Conservation (phyloP, 2,797 vertebrate genomes). For the Pseudochirops corinnae region DNA sequence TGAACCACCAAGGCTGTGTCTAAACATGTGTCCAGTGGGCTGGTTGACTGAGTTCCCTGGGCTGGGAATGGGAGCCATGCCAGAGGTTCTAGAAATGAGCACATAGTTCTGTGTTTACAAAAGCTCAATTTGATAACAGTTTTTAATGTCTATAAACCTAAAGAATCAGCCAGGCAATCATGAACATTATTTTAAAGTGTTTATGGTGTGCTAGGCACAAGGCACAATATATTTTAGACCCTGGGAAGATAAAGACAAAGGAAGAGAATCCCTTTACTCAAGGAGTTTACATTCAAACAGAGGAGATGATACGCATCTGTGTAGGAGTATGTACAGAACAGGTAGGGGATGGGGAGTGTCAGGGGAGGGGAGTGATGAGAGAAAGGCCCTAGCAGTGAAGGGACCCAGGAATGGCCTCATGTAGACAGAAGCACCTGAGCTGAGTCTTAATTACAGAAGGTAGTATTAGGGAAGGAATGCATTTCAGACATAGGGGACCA, state of each 20-base stretch:
- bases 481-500: neutral
- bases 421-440: neutral
- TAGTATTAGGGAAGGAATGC: neutral
- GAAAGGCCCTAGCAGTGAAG: neutral
- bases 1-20: neutral
- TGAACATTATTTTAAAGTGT: neutral
- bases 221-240: neutral
- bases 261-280: neutral
- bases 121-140: neutral
- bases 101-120: constrained; percentile 7
- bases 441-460: neutral
- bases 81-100: neutral
- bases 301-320: neutral
- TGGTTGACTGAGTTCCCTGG: neutral
- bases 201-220: no score
- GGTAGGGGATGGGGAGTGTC: neutral
- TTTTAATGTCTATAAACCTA: neutral
- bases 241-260: neutral
- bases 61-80: neutral
- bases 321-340: neutral
- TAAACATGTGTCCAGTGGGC: neutral
- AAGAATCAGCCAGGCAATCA: neutral
- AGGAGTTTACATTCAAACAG: neutral
- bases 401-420: neutral
- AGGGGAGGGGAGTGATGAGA: neutral